Base-by-base conservation (phyloP, 1,140 invertebrate species). In the Aphelenchoides avenae region DNA sequence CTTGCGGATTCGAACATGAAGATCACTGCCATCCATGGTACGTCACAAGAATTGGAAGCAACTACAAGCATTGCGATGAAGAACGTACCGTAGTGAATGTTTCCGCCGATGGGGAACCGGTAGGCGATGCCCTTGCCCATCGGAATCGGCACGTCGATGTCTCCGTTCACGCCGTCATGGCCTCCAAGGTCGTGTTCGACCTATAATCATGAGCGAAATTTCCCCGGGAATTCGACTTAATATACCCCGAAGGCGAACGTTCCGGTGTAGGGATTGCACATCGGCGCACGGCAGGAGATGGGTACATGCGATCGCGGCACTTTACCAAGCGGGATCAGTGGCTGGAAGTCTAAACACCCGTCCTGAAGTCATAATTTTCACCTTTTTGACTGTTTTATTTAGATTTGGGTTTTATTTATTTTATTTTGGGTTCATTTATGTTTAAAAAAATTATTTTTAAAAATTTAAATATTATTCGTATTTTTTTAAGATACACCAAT, bases 71-170 rank as follows among this genome's bases (percentile, higher is more conserved):
- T 9, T 7, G 31, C 5, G 18, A 26, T 5, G n/a, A 4, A 20
- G 20, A 43, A 33, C 49, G 43, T 27, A 59, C 57, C 36, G 36
- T 61, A 62, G 31, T 62, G 60, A 27, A 62, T 27, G 24, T 62
- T 62, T 61, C 60, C 60, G 33, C 60, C 49, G 47, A 62, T 48
- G 22, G 60, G 60, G 24, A 62, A 61, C 27, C 57, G n/a, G 34
- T 61, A 61, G 3, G 60, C 60, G 29, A 62, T 39, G 33, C 50
- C 53, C 37, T 62, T 62, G 6, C 44, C 43, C 11, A 62, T 49
- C 4, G 60, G 60, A 27, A 62, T 34, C 9, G 60, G 60, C 22
- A 62, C 50, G 31, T 61, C 39, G 44, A 62, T 61, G 29, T 57
- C 60, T 39, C 60, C 60, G 27, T 62, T 51, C 30, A 43, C 31